Evolutionary conservation across 2,113 vertebrate species (phyloP), one percentile per base, ranked within the genome.

Genomic region (Anseranas semipalmata): DNA sequence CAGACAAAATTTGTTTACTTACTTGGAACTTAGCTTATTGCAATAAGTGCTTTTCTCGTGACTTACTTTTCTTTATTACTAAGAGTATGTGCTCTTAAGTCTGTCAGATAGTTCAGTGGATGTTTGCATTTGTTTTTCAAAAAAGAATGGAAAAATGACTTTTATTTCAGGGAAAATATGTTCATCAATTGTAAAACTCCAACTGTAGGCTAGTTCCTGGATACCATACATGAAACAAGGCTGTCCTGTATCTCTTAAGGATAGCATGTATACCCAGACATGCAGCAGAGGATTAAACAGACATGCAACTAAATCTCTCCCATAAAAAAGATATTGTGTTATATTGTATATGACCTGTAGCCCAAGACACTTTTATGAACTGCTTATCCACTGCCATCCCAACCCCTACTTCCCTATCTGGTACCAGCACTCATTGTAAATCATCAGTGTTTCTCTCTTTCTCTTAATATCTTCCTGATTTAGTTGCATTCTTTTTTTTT

Each of bases 301-400:
- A 95, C 87, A 95, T 96, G 94, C 75, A 83, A 89, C 71, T 91
- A 96, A 95, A 96, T 96, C 95, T 85, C 59, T 80, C 59, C 37
- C 86, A 96, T 89, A 96, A 95, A 92, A 94, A 88, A 91, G 83
- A 96, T 92, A 93, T 15, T 96, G 83, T 94, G 68, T 94, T 96
- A 79, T 84, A 86, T 89, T 93, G 88, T 78, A 58, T 93, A 91
- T 96, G 92, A 96, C 90, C 88, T 94, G 92, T 90, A 95, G 90
- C 83, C 83, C 96, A 95, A 90, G 96, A 95, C 86, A 92, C 77
- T 95, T 94, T 93, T 94, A 95, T 96, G 95, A 95, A 89, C 86
- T 95, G 92, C 84, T 96, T 95, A 97, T 96, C 92, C 77, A 78
- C 73, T 92, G 60, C 95, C 92, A 90, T 89, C 95, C 70, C 66